A percentile compares a stretch with the other conserved stretches of the same genome.
phyloP scores from a whole-genome alignment of 2,113 vertebrate species.

The Phalacrocorax carbo region DNA sequence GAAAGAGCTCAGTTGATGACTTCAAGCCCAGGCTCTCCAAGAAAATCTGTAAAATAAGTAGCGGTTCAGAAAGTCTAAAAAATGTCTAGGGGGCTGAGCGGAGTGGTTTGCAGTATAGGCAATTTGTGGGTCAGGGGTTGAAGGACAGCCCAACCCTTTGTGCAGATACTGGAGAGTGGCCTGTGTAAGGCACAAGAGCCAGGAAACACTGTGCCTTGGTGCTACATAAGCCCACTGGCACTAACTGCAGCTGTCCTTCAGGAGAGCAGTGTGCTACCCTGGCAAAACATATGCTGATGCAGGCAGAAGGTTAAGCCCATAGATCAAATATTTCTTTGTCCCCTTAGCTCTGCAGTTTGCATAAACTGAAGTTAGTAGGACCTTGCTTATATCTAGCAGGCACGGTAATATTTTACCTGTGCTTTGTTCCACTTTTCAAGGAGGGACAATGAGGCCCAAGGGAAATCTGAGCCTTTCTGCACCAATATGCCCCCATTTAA shows the following conservation, averaged over 20 bases:
- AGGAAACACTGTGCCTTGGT: fast-evolving
- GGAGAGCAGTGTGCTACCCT: background rate
- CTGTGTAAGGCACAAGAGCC: background rate
- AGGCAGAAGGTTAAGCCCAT: background rate
- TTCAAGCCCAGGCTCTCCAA: background rate
- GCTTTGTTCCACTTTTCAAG: background rate
- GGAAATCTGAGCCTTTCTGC: background rate
- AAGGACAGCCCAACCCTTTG: background rate
- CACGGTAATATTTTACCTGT: background rate
- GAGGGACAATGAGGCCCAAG: background rate
- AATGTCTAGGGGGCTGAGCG: background rate
- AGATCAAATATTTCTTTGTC: background rate
- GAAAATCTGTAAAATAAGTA: background rate
- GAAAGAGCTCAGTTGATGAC: background rate
- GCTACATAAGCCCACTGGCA: background rate
- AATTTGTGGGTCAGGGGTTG: fast-evolving
- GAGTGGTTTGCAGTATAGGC: background rate
- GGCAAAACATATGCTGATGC: background rate
- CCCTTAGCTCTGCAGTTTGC: background rate
- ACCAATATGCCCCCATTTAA: background rate
- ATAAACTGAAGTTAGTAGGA: background rate
- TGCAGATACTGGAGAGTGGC: background rate
- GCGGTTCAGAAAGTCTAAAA: background rate
- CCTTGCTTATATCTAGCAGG: background rate
- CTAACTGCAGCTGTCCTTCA: background rate